Evolutionary conservation across 1,140 invertebrate genomes (phyloP), one percentile per base, ranked within the genome.

Genomic region (Drosophila obscura): DNA sequence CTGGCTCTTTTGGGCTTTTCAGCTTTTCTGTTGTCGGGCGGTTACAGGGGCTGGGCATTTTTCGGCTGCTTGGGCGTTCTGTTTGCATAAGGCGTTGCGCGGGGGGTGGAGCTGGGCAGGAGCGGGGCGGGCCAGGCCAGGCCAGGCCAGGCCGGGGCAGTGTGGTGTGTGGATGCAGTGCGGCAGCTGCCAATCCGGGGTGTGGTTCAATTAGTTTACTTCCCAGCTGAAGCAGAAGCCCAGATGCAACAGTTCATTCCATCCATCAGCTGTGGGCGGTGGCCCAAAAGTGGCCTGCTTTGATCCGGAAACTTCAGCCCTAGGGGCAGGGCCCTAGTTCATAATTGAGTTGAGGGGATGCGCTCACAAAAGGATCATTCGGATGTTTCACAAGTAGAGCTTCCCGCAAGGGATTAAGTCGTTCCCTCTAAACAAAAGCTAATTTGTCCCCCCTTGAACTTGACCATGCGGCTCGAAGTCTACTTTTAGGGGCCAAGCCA

Each of bases 201-300:
- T 67, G 78, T 82, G 78, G 67, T 77, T 67, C 78, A 80, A 80
- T 80, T 82, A 80, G 72, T 52, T 61, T 49, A 49, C 51, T 62
- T 65, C 61, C 31, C 24, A 35, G 59, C 59, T 9, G 31, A 35
- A 45, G 28, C 55, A 45, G 41, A 57, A 45, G 59, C 41, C 39
- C 35, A 51, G 53, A 72, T 62, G 73, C 73, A 77, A 77, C 74
- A 69, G 73, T 59, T 69, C 64, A 55, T 56, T 26, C 45, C 55
- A 77, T 56, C 56, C 60, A 72, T 56, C 68, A 60, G 56, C 67
- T 61, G 65, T 49, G 66, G 66, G 63, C 55, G 66, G 63, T 24
- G 22, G 22, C 22, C 16, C 43, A 24, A 26, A 13, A 19, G 16
- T 69, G 64, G 66, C 64, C 56, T 24, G 66, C 50, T 51, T 16